These are phyloP conservation scores for Ceyx margarethae DNA, from an alignment of 2,113 vertebrate species.

Conservation along the genomic window DNA sequence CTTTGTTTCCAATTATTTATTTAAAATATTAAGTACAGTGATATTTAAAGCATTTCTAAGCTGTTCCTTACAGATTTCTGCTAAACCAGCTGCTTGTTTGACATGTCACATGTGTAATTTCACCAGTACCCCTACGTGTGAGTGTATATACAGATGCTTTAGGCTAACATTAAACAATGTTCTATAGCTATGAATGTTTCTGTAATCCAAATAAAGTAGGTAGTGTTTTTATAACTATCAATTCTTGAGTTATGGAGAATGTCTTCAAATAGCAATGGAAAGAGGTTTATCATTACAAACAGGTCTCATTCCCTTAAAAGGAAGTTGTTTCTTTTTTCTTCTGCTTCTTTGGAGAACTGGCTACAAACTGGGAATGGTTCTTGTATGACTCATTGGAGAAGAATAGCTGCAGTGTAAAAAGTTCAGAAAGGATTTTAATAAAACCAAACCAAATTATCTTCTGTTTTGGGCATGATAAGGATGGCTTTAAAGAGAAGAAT, in stretches of 20 bases:
- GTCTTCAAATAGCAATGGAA: constrained; percentile 67
- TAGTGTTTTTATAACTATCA: constrained; percentile 51
- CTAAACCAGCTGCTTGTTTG: not conserved
- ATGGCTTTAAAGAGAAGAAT: constrained; percentile 29
- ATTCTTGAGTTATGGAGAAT: constrained; percentile 65
- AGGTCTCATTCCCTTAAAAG: constrained; percentile 90
- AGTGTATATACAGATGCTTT: constrained; percentile 39
- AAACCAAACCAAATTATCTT: constrained; percentile 45
- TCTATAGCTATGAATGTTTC: constrained; percentile 6
- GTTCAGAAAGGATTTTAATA: constrained; percentile 65
- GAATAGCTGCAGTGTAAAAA: constrained; percentile 48
- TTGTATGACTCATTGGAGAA: constrained; percentile 78
- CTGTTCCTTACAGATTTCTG: not conserved
- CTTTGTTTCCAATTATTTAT: not conserved
- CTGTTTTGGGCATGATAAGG: not conserved
- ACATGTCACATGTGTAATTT: not conserved
- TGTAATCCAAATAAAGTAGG: constrained; percentile 56
- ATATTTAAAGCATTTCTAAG: not conserved
- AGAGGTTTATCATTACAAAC: constrained; percentile 74
- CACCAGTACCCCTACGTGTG: not conserved
- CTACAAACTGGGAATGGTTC: constrained; percentile 81
- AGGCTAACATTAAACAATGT: constrained; percentile 46
- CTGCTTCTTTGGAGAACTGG: constrained; percentile 84
- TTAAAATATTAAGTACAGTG: not conserved
- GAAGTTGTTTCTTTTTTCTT: constrained; percentile 81